phyloP scores from a whole-genome alignment of 2,797 vertebrate genomes.

The Poeciliopsis paucimaculata region DNA sequence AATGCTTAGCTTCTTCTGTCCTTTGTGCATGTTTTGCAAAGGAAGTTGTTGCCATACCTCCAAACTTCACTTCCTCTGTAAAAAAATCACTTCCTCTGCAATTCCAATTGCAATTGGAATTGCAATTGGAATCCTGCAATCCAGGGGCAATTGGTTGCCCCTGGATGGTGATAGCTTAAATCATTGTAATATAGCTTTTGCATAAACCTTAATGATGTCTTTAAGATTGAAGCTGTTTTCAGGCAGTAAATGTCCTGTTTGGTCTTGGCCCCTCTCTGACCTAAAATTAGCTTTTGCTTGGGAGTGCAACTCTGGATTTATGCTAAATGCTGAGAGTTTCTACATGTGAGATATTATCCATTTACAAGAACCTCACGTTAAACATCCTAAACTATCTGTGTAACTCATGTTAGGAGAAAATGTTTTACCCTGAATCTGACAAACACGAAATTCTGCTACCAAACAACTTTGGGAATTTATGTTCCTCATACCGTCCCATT shows the following conservation, averaged over 20 bases:
- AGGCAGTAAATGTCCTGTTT: not conserved
- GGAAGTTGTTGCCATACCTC: not conserved
- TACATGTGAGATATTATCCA: not conserved
- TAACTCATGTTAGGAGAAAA: constrained; percentile 29
- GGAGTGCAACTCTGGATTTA: not conserved
- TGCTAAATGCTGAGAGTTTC: not conserved
- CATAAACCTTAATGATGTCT: not conserved
- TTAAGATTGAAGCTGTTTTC: not conserved
- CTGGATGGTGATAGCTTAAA: not conserved
- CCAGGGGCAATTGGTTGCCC: not conserved
- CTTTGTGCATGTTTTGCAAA: not conserved
- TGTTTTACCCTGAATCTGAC: constrained; percentile 29
- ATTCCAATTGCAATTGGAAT: no score
- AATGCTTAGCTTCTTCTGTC: not conserved
- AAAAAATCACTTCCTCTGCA: no score
- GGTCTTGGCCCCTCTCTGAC: not conserved
- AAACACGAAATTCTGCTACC: constrained; percentile 23
- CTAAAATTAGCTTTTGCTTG: not conserved
- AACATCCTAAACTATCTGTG: constrained; percentile 34
- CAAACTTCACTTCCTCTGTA: not conserved
- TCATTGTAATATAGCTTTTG: not conserved
- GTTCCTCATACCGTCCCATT: constrained; percentile 50
- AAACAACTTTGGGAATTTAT: constrained; percentile 41
- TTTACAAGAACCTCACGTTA: constrained; percentile 14
- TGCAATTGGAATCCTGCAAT: no score